Percentiles rank a stretch among this genome's conserved stretches.
phyloP scores from a whole-genome alignment of 2,797 vertebrate species.

The Eulemur albifrons region DNA sequence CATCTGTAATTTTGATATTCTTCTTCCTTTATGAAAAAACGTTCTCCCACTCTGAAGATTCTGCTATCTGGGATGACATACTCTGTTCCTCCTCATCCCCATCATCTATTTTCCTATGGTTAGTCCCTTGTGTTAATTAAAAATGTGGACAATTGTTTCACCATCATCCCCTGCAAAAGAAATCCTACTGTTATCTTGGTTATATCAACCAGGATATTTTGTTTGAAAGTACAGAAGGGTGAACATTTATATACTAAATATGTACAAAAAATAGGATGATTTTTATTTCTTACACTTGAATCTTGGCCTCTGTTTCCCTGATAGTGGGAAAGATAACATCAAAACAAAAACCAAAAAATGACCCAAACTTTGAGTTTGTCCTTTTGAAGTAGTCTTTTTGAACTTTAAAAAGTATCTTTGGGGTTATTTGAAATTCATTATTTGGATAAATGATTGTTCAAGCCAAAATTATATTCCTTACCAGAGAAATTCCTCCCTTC shows the following conservation, averaged over 20 bases:
- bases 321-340: neutral
- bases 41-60: neutral
- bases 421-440: neutral
- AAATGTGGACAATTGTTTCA: neutral
- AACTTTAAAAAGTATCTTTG: neutral
- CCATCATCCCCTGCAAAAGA: neutral
- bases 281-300: neutral
- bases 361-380: neutral
- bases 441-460: neutral
- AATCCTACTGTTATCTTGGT: neutral
- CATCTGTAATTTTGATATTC: neutral
- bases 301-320: neutral
- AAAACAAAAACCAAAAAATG: neutral
- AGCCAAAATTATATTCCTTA: neutral
- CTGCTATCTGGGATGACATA: neutral
- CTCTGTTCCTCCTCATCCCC: neutral
- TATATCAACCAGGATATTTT: neutral
- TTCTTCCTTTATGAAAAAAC: neutral
- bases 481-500: neutral
- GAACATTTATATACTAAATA: neutral
- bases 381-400: neutral
- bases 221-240: neutral
- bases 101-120: neutral
- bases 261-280: neutral
- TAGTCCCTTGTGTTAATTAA: neutral